Conservation (phyloP, 2,888 invertebrate species). For the Drosophila meridiana region DNA sequence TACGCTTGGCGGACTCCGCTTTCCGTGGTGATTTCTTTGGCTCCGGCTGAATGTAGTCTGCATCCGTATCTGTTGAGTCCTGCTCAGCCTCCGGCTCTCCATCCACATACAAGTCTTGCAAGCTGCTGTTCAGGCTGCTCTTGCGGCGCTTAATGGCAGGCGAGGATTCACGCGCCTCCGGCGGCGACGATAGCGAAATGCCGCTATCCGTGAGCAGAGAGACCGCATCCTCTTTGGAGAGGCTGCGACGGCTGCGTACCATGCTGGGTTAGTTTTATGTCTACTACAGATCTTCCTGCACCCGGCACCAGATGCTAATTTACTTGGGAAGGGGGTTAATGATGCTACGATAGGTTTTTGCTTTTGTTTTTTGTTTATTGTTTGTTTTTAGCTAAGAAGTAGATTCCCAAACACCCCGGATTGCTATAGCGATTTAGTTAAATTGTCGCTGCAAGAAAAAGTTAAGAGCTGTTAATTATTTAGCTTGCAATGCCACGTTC, state of each 20-base stretch:
- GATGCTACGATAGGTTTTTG: conserved; percentile 47
- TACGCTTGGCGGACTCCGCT: conserved; percentile 59
- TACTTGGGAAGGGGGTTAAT: conserved; percentile 43
- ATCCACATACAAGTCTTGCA: conserved; percentile 47
- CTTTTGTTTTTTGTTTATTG: conserved; percentile 41
- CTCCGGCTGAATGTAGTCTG: conserved; percentile 58
- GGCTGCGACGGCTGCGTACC: conserved; percentile 82
- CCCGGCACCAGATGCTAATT: conserved; percentile 57
- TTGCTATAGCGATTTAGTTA: conserved; percentile 56
- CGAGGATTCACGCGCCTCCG: conserved; percentile 64
- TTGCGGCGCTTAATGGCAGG: conserved; percentile 61
- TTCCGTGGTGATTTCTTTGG: conserved; percentile 37
- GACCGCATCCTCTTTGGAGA: conserved; percentile 83
- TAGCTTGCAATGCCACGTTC: conserved; percentile 61
- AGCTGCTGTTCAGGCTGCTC: conserved; percentile 63
- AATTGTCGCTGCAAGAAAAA: conserved; percentile 72
- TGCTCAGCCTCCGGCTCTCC: conserved; percentile 25
- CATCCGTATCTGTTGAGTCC: conserved; percentile 46
- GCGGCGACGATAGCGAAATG: conserved; percentile 82
- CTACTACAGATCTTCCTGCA: conserved; percentile 35
- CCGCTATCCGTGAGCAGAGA: conserved; percentile 82
- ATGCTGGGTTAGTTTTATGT: conserved; percentile 60
- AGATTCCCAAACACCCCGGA: conserved; percentile 63
- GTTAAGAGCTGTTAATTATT: conserved; percentile 57
- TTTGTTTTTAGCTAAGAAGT: conserved; percentile 45